Conservation (phyloP, 2,888 invertebrate species). For the Ophonus ardosiacus region DNA sequence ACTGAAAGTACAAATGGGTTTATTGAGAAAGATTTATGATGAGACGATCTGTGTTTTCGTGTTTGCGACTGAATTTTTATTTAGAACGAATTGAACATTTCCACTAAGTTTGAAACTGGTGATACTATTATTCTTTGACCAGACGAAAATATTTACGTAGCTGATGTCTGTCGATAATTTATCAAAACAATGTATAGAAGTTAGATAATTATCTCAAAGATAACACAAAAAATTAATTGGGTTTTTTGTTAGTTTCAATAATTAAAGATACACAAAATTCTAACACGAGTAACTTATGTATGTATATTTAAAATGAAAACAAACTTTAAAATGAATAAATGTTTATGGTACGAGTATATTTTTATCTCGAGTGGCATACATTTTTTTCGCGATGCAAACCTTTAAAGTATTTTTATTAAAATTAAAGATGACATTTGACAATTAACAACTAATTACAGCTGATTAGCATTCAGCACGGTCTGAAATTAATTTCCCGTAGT, state of each 20-base stretch:
- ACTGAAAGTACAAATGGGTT: constrained; percentile 31
- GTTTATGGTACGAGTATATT: too few relatives aligned
- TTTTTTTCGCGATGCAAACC: too few relatives aligned
- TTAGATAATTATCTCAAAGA: neutral
- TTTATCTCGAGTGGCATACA: too few relatives aligned
- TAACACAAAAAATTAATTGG: neutral
- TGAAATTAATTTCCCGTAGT: too few relatives aligned
- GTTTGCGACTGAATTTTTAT: constrained; percentile 35
- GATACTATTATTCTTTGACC: neutral
- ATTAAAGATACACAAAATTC: neutral
- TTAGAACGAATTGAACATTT: constrained; percentile 24
- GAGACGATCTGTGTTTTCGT: constrained; percentile 21
- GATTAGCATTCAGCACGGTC: too few relatives aligned
- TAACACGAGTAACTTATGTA: neutral
- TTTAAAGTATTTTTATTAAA: too few relatives aligned
- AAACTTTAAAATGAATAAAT: too few relatives aligned
- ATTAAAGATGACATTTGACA: too few relatives aligned
- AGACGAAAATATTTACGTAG: constrained; percentile 36
- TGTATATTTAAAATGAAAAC: too few relatives aligned
- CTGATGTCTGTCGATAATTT: neutral
- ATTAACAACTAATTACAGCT: too few relatives aligned
- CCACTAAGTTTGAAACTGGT: constrained; percentile 13
- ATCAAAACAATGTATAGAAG: neutral
- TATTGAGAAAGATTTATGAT: constrained; percentile 36
- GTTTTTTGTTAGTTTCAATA: neutral